Evolutionary conservation across 1,140 invertebrate genomes (phyloP), one percentile per base, ranked within the genome.

Genomic region (Eumeta japonica): DNA sequence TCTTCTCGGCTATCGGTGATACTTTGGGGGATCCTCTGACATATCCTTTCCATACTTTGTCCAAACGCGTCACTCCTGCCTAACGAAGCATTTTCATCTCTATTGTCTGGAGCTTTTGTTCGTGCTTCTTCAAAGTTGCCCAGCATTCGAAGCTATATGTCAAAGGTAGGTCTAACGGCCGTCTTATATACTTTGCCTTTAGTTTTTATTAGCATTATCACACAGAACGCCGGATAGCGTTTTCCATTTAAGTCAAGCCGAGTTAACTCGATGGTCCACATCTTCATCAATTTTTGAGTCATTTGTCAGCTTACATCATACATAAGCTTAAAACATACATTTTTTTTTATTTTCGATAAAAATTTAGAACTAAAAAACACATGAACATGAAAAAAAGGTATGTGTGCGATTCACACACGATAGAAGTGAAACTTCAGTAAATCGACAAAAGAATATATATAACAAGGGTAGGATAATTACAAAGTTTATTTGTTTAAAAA

Each of bases 11-110:
- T 7, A 37, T 14, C 1, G 38, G 30, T 19, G 35, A 32, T 13
- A 42, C 35, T 28, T 36, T 41, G 1, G 37, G 32, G 24, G 29
- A 30, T 7, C 35, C 37, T 37, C 38, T 47, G 4, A 44, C 17
- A 30, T 45, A 37, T 16, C 39, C 37, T 33, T 48, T 44, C 11
- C 39, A 2, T 14, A 48, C 20, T 19, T 40, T 43, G 32, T 43
- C 41, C 3, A 30, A 12, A 14, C 37, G 34, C 13, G 38, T 36
- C 10, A 48, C 41, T 2, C 20, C 16, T 29, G 33, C 30, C 36
- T 39, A 44, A 24, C 39, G 28, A 16, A 48, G 30, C 46, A 48
- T n/a, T n/a, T n/a, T n/a, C n/a, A n/a, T n/a, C n/a, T n/a, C n/a
- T n/a, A n/a, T n/a, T n/a, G n/a, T n/a, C n/a, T n/a, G n/a, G n/a